Percentiles rank a stretch among this genome's conserved stretches.
These are phyloP conservation scores for Achlya flavicornis DNA, from an alignment of 2,888 invertebrate species.

Conservation along the genomic window DNA sequence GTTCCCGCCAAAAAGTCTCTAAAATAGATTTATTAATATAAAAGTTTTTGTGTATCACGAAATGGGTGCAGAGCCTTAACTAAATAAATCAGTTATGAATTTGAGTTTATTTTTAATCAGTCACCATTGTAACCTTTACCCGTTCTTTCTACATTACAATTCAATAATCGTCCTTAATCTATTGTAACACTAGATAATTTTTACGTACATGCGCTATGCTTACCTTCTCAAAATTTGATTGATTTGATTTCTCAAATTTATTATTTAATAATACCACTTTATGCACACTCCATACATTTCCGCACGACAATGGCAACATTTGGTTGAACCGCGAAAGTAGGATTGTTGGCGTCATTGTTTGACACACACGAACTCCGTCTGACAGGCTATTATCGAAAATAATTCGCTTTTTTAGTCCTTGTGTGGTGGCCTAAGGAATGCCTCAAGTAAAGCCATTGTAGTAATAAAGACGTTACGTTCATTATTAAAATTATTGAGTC, in stretches of 20 bases:
- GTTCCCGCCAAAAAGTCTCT: too few species aligned
- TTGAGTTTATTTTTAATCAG: too few species aligned
- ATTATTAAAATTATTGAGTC: conserved; percentile 23
- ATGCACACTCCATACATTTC: conserved; percentile 36
- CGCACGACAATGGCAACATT: conserved; percentile 60
- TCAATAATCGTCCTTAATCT: too few species aligned
- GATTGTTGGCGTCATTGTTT: conserved; percentile 63
- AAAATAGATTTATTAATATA: too few species aligned
- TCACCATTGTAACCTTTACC: too few species aligned
- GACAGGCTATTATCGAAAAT: conserved; percentile 56
- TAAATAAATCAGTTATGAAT: too few species aligned
- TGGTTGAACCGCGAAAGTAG: conserved; percentile 72
- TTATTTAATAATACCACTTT: not conserved
- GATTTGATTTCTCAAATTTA: too few species aligned
- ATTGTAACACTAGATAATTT: not conserved
- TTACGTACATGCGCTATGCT: not conserved
- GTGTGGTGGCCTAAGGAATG: conserved; percentile 36
- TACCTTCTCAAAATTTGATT: not conserved
- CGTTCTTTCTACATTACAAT: too few species aligned
- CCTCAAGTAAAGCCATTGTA: conserved; percentile 13
- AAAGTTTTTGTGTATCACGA: too few species aligned
- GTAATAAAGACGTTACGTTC: conserved; percentile 48
- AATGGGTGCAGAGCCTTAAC: too few species aligned
- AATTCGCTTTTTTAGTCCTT: conserved; percentile 50
- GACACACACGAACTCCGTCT: conserved; percentile 51